Conservation (phyloP, 2,888 invertebrate genomes). For the Sesia bembeciformis region DNA sequence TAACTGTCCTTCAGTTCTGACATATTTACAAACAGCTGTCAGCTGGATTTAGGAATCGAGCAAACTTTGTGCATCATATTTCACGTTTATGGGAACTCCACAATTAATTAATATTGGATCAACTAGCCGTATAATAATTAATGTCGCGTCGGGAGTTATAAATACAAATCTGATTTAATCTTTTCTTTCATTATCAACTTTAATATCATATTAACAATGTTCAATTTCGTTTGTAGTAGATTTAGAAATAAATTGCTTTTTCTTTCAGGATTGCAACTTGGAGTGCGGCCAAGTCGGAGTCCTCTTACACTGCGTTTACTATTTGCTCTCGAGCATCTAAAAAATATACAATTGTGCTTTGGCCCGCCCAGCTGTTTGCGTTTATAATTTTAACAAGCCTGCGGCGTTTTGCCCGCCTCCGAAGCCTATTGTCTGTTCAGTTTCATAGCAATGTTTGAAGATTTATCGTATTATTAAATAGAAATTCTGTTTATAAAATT, state of each 20-base stretch:
- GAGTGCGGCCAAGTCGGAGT: background rate
- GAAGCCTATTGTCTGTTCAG: too few relatives aligned
- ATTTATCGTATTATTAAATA: too few relatives aligned
- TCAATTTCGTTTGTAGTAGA: background rate
- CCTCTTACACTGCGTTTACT: background rate
- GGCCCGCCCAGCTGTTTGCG: too few relatives aligned
- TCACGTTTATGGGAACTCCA: background rate
- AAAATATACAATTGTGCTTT: too few relatives aligned
- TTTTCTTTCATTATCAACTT: too few relatives aligned
- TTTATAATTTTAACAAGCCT: too few relatives aligned
- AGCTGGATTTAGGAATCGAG: background rate
- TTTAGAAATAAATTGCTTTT: background rate
- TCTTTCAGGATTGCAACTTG: background rate
- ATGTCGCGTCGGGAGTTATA: background rate
- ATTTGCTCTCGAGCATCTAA: too few relatives aligned
- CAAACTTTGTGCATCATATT: background rate
- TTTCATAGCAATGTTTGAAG: too few relatives aligned
- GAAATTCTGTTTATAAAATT: too few relatives aligned
- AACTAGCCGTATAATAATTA: conserved; percentile 7
- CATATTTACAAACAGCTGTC: background rate
- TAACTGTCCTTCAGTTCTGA: background rate
- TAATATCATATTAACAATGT: too few relatives aligned
- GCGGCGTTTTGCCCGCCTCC: too few relatives aligned
- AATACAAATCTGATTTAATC: background rate
- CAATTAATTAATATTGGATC: conserved; percentile 17